These are phyloP conservation scores for Euschistus heros DNA, from an alignment of 1,140 invertebrate genomes.

Conservation along the genomic window DNA sequence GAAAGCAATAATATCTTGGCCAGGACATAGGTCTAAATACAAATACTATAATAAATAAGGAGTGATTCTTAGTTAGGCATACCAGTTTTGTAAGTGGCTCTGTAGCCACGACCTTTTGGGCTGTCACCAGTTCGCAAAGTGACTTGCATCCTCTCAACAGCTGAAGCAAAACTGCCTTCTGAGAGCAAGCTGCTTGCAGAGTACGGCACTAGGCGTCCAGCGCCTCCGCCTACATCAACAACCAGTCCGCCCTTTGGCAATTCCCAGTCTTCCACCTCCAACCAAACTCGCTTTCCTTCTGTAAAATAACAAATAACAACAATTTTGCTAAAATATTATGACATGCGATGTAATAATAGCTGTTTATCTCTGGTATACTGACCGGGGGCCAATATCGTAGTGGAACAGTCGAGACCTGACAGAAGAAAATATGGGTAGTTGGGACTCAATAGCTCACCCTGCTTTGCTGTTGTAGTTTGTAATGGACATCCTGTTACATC, in stretches of 20 bases:
- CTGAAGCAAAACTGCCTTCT: conserved; percentile 49
- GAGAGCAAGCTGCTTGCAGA: conserved; percentile 38
- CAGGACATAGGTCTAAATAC: not conserved
- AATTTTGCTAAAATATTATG: conserved; percentile 29
- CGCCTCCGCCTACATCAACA: conserved; percentile 39
- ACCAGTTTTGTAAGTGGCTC: conserved; percentile 49
- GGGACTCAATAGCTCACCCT: conserved; percentile 46
- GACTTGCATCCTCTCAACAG: conserved; percentile 43
- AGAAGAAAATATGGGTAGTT: conserved; percentile 58
- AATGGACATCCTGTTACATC: conserved; percentile 53
- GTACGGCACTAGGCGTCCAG: conserved; percentile 41
- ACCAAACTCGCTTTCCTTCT: conserved; percentile 48
- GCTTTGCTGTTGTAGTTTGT: conserved; percentile 48
- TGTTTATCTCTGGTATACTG: not conserved
- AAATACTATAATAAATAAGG: not conserved
- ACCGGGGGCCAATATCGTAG: conserved; percentile 50
- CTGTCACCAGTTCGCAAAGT: conserved; percentile 45
- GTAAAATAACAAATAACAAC: conserved; percentile 41
- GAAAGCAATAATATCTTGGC: not conserved
- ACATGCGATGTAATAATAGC: not conserved
- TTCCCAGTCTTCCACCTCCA: conserved; percentile 50
- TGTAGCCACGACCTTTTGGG: conserved; percentile 46
- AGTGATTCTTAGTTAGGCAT: conserved; percentile 25
- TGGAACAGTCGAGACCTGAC: conserved; percentile 52
- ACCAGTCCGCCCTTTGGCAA: conserved; percentile 40